A percentile compares a stretch with the other conserved stretches of the same genome.
These are phyloP conservation scores for Microtus pennsylvanicus DNA, from an alignment of 2,113 vertebrate species.

Conservation along the genomic window DNA sequence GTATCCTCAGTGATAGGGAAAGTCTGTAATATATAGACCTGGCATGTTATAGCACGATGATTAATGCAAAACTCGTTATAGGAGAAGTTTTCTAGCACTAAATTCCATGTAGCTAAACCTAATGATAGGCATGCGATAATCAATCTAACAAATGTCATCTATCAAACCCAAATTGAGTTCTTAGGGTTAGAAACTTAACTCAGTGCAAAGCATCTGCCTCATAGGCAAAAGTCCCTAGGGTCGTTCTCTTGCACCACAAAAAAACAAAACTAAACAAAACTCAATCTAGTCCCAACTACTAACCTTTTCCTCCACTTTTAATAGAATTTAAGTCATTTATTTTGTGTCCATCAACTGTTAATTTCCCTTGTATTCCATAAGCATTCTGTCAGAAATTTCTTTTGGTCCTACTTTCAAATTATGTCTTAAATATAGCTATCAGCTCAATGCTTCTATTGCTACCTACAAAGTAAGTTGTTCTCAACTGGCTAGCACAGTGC, in stretches of 20 bases:
- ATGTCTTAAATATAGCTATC: neutral
- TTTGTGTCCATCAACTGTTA: neutral
- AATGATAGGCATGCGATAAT: neutral
- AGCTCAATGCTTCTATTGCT: neutral
- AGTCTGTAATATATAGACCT: neutral
- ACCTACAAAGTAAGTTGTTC: neutral
- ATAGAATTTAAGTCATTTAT: conserved; percentile 21
- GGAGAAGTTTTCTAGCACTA: neutral
- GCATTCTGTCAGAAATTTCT: neutral
- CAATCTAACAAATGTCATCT: neutral
- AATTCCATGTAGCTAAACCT: neutral
- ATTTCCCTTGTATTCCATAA: neutral
- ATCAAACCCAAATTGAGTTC: neutral
- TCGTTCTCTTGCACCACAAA: neutral
- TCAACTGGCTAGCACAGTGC: neutral
- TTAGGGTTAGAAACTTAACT: neutral
- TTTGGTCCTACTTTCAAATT: neutral
- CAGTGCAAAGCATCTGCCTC: neutral
- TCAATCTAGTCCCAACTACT: neutral
- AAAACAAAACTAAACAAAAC: neutral
- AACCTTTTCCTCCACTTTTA: neutral
- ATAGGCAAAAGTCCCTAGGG: too few species aligned
- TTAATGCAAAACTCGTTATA: too few species aligned
- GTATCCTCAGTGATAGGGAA: neutral
- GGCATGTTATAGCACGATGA: neutral